These are phyloP conservation scores for Chloroceryle aenea DNA, from an alignment of 2,113 vertebrate species.

Conservation along the genomic window DNA sequence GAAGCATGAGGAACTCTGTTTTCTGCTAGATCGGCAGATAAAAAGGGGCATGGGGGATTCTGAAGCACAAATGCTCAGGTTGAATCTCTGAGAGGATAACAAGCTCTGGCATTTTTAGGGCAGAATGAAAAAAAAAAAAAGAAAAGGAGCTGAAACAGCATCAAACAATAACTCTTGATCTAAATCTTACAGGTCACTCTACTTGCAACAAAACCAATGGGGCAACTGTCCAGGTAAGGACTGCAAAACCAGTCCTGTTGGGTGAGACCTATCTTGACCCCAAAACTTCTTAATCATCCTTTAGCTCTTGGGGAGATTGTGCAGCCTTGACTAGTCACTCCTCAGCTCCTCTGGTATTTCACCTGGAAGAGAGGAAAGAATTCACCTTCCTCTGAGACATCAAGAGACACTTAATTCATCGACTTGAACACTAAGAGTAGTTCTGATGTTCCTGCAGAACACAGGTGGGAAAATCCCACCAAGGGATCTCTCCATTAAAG, in stretches of 20 bases:
- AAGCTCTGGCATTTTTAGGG: slow-evolving; percentile 68
- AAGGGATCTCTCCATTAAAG: not conserved
- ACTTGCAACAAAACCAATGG: not conserved
- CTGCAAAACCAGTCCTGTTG: not conserved
- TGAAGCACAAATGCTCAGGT: slow-evolving; percentile 31
- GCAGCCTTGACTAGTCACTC: not conserved
- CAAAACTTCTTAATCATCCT: not conserved
- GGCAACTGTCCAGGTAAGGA: not conserved
- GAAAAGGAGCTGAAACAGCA: slow-evolving; percentile 49
- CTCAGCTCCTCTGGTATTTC: not conserved
- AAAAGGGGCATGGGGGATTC: not conserved
- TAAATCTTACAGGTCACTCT: not conserved
- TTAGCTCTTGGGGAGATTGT: not conserved
- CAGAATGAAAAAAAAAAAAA: not conserved
- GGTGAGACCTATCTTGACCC: not conserved
- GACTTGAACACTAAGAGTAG: not conserved
- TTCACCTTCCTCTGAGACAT: not conserved
- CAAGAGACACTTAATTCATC: not conserved
- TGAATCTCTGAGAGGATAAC: slow-evolving; percentile 40
- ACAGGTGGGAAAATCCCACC: not conserved
- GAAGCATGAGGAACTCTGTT: not conserved
- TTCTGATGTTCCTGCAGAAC: not conserved
- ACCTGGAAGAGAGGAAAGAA: not conserved
- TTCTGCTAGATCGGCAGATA: not conserved
- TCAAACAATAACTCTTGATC: slow-evolving; percentile 25